phyloP scores from a whole-genome alignment of 2,113 vertebrate genomes.

The Takifugu flavidus region DNA sequence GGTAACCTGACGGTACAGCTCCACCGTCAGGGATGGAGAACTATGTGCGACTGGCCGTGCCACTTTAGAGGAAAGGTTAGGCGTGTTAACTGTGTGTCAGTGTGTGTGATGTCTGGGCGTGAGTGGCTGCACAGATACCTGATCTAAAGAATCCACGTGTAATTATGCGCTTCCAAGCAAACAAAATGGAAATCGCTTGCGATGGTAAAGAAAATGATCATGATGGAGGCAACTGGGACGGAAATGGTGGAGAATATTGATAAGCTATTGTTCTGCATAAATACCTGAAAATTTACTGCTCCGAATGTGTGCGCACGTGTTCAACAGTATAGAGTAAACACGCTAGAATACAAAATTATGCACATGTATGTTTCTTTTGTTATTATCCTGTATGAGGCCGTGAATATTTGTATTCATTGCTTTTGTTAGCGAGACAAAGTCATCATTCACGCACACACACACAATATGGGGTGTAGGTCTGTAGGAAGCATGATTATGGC shows the following conservation, averaged over 20 bases:
- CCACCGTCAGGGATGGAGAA: constrained; percentile 68
- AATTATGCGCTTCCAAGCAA: constrained; percentile 23
- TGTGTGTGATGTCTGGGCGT: constrained; percentile 12
- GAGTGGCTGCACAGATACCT: constrained; percentile 17
- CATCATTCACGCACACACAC: constrained; percentile 3
- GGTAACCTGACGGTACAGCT: constrained; percentile 73
- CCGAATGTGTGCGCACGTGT: constrained; percentile 2
- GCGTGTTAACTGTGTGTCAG: constrained; percentile 27
- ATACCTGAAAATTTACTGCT: constrained; percentile 6
- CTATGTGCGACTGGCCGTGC: constrained; percentile 53
- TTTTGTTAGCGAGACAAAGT: constrained; percentile 2
- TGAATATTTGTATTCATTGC: constrained; percentile 15
- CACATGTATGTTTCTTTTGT: not conserved
- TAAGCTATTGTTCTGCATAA: constrained; percentile 10
- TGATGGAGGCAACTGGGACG: constrained; percentile 6
- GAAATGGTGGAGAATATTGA: constrained; percentile 29
- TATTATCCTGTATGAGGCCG: constrained; percentile 4
- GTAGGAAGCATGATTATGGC: constrained; percentile 12
- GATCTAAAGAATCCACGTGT: constrained; percentile 22
- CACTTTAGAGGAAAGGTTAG: constrained; percentile 40
- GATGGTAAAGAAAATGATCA: constrained; percentile 2
- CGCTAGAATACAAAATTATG: not conserved
- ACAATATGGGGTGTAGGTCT: not conserved
- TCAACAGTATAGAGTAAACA: not conserved
- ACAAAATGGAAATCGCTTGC: constrained; percentile 4